These are phyloP conservation scores for Gouania willdenowi DNA, from an alignment of 2,797 vertebrate genomes.

Conservation along the genomic window DNA sequence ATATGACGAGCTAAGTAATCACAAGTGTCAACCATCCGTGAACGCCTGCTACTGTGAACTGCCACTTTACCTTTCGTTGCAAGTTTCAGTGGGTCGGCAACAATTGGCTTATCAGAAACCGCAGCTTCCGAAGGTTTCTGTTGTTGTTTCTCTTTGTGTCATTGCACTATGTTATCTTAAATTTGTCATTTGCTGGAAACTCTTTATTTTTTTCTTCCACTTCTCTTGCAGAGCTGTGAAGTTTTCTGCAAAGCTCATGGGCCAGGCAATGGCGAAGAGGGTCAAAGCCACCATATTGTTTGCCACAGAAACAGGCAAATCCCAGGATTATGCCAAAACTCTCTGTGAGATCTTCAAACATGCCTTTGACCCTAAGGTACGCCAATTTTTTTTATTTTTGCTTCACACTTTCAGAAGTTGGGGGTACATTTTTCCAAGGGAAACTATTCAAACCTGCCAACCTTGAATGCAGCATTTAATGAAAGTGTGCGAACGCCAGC, in stretches of 20 bases:
- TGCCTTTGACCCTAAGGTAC: slow-evolving; percentile 96
- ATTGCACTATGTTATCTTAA: background rate
- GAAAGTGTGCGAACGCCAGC: slow-evolving; percentile 26
- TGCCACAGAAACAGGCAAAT: slow-evolving; percentile 95
- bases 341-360: slow-evolving; percentile 99
- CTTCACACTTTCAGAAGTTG: slow-evolving; percentile 31
- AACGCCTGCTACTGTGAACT: slow-evolving; percentile 11
- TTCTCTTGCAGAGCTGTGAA: slow-evolving; percentile 86
- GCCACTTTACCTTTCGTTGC: background rate
- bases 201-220: background rate
- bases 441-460: slow-evolving; percentile 10
- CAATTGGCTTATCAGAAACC: slow-evolving; percentile 6
- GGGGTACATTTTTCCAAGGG: slow-evolving; percentile 2
- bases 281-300: slow-evolving; percentile 97
- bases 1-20: slow-evolving; percentile 63
- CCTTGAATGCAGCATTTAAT: background rate
- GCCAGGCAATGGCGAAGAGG: slow-evolving; percentile 97
- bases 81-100: background rate
- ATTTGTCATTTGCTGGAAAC: slow-evolving; percentile 1
- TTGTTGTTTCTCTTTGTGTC: no score
- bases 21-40: slow-evolving; percentile 47
- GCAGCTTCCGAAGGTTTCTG: no score
- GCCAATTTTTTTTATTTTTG: slow-evolving; percentile 41
- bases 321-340: slow-evolving; percentile 94
- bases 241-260: slow-evolving; percentile 98